These are phyloP conservation scores for Lasioglossum zephyrum DNA, from an alignment of 2,888 invertebrate species.

Conservation along the genomic window DNA sequence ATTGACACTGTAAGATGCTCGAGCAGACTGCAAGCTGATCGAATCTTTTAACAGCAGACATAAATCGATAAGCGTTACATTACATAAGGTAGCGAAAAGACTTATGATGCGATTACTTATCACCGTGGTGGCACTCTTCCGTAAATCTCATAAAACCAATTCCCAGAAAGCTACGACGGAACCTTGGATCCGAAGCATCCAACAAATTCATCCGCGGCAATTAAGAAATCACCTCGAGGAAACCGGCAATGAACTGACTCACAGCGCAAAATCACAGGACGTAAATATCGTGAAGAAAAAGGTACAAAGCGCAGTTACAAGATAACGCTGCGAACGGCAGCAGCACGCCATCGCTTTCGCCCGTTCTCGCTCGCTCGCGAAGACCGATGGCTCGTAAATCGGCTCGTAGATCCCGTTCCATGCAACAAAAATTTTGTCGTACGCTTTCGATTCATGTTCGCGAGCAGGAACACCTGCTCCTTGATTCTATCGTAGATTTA, in stretches of 20 bases:
- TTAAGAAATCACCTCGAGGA: slow-evolving; percentile 27
- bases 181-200: not conserved
- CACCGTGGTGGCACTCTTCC: not conserved
- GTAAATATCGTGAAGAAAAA: slow-evolving; percentile 12
- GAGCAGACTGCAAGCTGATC: not conserved
- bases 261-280: slow-evolving; percentile 11
- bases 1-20: not conserved
- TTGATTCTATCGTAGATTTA: slow-evolving; percentile 1
- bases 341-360: not conserved
- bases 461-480: slow-evolving; percentile 2
- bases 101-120: not conserved
- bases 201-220: slow-evolving; percentile 4
- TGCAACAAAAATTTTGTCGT: slow-evolving; percentile 3
- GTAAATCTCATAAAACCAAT: not conserved
- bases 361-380: not conserved
- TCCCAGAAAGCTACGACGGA: not conserved
- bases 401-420: not conserved
- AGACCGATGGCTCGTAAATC: slow-evolving; percentile 20
- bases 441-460: slow-evolving; percentile 11
- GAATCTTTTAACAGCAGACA: not conserved
- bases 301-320: slow-evolving; percentile 22
- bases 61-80: not conserved
- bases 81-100: not conserved
- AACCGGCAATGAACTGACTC: slow-evolving; percentile 30
- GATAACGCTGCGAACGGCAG: slow-evolving; percentile 8